phyloP scores from a whole-genome alignment of 2,797 vertebrate genomes.

The Adelosebastes latens region DNA sequence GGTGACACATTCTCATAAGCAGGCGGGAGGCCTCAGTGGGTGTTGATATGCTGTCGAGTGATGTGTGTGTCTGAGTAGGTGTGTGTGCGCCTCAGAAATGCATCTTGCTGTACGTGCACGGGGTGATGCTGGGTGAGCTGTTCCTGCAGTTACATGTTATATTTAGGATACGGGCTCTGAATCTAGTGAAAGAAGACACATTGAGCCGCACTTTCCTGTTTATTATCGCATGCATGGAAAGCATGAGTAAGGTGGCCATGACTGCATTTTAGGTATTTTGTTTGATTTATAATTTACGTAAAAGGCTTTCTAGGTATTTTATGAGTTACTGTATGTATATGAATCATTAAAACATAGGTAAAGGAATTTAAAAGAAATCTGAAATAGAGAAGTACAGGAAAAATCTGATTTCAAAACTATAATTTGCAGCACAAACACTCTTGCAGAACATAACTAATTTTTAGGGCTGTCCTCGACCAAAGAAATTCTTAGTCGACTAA shows the following conservation, averaged over 20 bases:
- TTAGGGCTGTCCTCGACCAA: too few relatives aligned
- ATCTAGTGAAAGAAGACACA: background rate
- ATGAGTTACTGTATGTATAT: background rate
- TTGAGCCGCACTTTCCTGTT: background rate
- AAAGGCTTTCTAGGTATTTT: background rate
- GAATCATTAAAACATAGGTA: background rate
- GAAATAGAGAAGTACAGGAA: background rate
- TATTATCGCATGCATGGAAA: background rate
- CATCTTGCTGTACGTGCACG: background rate
- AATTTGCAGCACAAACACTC: background rate
- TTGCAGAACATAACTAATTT: too few relatives aligned
- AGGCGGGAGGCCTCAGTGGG: constrained; percentile 42
- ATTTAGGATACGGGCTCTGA: constrained; percentile 3
- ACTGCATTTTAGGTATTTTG: background rate
- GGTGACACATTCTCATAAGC: constrained; percentile 65
- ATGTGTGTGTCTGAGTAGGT: constrained; percentile 24
- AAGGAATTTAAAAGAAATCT: background rate
- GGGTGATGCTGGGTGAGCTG: constrained; percentile 14
- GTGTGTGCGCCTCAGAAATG: background rate
- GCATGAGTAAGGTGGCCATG: background rate
- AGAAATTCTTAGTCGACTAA: too few relatives aligned
- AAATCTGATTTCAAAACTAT: background rate
- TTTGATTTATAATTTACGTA: constrained; percentile 5
- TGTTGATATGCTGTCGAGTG: constrained; percentile 48
- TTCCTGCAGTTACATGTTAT: constrained; percentile 10